A percentile compares a stretch with the other conserved stretches of the same genome.
Evolutionary conservation across 2,113 vertebrate species (phyloP).

Genomic region (Calidris pygmaea): DNA sequence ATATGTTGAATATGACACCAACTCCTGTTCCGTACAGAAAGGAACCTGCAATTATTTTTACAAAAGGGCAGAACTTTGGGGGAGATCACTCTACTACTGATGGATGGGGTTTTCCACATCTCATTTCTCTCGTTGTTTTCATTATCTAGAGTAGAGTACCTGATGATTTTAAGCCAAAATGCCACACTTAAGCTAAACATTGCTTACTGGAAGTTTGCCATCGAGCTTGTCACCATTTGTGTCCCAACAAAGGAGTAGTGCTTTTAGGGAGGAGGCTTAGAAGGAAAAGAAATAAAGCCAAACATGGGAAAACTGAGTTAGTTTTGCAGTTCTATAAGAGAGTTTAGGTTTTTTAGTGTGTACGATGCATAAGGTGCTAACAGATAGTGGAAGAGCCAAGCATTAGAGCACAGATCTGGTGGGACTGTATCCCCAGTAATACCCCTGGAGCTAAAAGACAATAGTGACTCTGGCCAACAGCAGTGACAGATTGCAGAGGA

Average conservation of each 20-base stretch:
- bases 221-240: not conserved
- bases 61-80: not conserved
- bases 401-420: not conserved
- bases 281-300: not conserved
- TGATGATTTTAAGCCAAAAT: not conserved
- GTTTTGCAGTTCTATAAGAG: not conserved
- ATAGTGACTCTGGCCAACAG: not conserved
- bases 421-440: not conserved
- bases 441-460: not conserved
- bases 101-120: not conserved
- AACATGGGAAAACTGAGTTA: not conserved
- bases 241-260: not conserved
- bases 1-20: not conserved
- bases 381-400: not conserved
- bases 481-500: not conserved
- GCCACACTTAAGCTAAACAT: not conserved
- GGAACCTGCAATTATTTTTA: not conserved
- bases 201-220: not conserved
- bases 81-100: not conserved
- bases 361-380: not conserved
- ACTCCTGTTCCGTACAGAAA: not conserved
- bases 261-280: not conserved
- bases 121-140: not conserved
- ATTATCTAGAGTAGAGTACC: not conserved
- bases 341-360: not conserved